Base-by-base conservation (phyloP, 2,797 vertebrate species). In the Epinephelus coioides region DNA sequence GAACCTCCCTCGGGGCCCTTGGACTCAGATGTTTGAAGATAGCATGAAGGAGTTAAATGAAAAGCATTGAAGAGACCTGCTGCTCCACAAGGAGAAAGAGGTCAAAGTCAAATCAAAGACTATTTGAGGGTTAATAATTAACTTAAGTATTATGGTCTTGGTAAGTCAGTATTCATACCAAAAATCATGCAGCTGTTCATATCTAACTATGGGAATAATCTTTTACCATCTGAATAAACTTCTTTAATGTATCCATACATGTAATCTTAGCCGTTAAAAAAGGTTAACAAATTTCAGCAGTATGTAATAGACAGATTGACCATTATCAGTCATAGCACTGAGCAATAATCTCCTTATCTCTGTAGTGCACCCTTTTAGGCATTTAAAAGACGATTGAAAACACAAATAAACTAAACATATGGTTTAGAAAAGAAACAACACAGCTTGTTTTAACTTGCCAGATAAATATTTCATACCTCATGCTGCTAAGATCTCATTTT, bases 1-100 rank as follows among this genome's bases (percentile, higher is more conserved):
- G 62, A 71, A 66, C 62, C 61, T 59, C 61, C 68, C 68, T 13
- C 21, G 14, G 68, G 53, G 61, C 68, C 66, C 30, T 44, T 30
- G 54, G 68, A 59, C 15, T 55, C 55, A 49, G 62, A 66, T 57
- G 53, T 65, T 25, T 49, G n/a, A 64, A 30, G 25, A 15, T 30
- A 30, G 11, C 46, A 3, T 43, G 50, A 54, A 55, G 51, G 51
- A 55, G 67, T 69, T 59, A 57, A 69, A 56, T 30, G 17, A 15
- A n/a, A n/a, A 47, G 19, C 44, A 38, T 38, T 38, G 10, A 56
- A 44, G 66, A 44, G 12, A 12, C 11, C 8, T 30, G 23, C 5
- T 18, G n/a, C n/a, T 2, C 30, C 13, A 56, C 23, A 46, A 56
- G 40, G 23, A 46, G 6, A 55, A 11, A 13, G 38, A 23, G 23